Conservation (phyloP, 2,113 vertebrate species). For the Rhabdornis inornatus region DNA sequence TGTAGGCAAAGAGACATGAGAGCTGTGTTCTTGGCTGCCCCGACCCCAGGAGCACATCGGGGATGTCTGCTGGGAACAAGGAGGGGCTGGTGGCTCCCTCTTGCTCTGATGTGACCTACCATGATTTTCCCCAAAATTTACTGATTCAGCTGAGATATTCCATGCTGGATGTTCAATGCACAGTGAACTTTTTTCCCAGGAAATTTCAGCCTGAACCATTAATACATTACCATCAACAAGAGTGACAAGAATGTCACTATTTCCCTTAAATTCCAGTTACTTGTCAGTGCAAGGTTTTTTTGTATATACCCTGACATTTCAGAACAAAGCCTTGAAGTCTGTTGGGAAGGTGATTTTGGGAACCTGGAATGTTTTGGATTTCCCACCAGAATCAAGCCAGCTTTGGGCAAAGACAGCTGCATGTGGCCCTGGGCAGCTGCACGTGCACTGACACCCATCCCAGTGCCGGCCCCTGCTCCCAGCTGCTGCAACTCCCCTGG, state of each 20-base stretch:
- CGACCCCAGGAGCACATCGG: accelerated
- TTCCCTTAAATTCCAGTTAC: constrained; percentile 9
- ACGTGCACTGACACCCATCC: not conserved
- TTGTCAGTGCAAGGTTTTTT: not conserved
- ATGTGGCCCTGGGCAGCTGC: accelerated
- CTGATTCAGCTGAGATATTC: not conserved
- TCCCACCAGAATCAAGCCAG: not conserved
- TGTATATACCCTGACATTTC: not conserved
- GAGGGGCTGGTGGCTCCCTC: not conserved
- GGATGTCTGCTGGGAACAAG: not conserved
- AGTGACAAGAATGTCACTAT: not conserved
- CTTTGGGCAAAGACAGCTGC: not conserved
- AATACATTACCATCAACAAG: not conserved
- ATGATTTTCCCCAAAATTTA: not conserved
- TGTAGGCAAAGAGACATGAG: not conserved
- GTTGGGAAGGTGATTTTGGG: not conserved
- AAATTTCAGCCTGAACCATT: not conserved
- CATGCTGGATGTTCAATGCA: not conserved
- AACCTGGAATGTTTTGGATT: not conserved
- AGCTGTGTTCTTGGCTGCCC: not conserved
- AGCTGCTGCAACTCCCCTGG: not conserved
- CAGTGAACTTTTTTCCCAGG: not conserved
- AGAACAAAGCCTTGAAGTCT: constrained; percentile 8
- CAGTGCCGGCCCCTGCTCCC: not conserved
- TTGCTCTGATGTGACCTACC: not conserved